These are phyloP conservation scores for Sebastes taczanowskii DNA, from an alignment of 2,797 vertebrate genomes.

Conservation along the genomic window DNA sequence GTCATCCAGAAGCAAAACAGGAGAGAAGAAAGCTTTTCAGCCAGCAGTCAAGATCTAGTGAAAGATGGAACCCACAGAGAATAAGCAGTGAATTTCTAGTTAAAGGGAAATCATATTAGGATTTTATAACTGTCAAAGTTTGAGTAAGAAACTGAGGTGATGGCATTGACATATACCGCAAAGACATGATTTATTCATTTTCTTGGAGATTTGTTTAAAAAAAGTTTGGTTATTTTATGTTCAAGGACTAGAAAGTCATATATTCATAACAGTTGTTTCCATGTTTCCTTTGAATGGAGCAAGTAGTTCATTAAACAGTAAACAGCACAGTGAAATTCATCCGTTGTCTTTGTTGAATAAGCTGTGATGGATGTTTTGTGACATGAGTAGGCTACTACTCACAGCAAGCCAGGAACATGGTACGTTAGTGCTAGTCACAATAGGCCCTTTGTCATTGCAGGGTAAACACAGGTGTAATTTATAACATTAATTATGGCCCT, in stretches of 20 bases:
- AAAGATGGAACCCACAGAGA: background rate
- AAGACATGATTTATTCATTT: background rate
- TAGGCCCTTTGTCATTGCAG: too few species aligned
- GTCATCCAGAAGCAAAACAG: conserved; percentile 23
- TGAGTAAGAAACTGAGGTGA: background rate
- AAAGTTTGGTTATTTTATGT: background rate
- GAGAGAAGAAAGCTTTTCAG: background rate
- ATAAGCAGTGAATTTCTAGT: background rate
- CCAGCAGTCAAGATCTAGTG: background rate
- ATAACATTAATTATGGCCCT: too few species aligned
- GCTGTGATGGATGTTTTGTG: background rate
- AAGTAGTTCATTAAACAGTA: background rate
- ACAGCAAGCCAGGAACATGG: background rate
- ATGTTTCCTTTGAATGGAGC: background rate
- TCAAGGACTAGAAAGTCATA: background rate
- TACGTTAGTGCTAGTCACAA: too few species aligned
- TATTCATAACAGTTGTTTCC: background rate
- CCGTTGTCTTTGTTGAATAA: too few species aligned
- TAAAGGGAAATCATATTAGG: background rate
- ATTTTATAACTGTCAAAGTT: background rate
- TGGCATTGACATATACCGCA: background rate
- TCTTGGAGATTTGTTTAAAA: background rate
- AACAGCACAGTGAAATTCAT: too few species aligned
- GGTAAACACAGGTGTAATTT: too few species aligned
- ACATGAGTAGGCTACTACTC: background rate